Evolutionary conservation across 2,888 invertebrate genomes (phyloP).

Genomic region (Scaptomyza caliginosa): DNA sequence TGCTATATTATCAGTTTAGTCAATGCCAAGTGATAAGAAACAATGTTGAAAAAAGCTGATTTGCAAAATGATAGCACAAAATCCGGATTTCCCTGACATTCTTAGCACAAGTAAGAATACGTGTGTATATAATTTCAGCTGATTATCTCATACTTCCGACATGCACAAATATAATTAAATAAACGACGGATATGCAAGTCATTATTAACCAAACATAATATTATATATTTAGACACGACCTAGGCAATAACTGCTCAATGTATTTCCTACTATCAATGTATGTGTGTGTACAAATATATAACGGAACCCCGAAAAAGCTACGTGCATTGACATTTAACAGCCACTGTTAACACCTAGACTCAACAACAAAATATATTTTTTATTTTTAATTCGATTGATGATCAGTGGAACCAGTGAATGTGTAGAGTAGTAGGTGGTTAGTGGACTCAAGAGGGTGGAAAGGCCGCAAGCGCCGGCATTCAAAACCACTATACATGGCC

Average conservation of each 20-base stretch:
- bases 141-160: constrained; percentile 35
- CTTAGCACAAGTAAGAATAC: background rate
- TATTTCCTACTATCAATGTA: constrained; percentile 21
- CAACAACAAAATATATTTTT: constrained; percentile 28
- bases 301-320: constrained; percentile 10
- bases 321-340: constrained; percentile 29
- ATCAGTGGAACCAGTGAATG: background rate
- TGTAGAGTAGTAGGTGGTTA: background rate
- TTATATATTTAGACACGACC: constrained; percentile 37
- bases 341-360: constrained; percentile 8
- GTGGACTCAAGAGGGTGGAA: constrained; percentile 6
- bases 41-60: constrained; percentile 10
- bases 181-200: constrained; percentile 57
- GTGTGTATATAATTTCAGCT: constrained; percentile 22
- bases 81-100: constrained; percentile 2
- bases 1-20: constrained; percentile 14
- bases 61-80: constrained; percentile 12
- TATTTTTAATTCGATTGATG: constrained; percentile 14
- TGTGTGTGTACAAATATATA: background rate
- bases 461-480: constrained; percentile 35
- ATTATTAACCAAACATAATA: constrained; percentile 33
- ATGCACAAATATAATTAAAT: constrained; percentile 6
- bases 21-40: constrained; percentile 24
- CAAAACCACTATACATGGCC: constrained; percentile 26
- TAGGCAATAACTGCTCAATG: constrained; percentile 48